Evolutionary conservation across 1,140 invertebrate genomes (phyloP), one percentile per base, ranked within the genome.

Genomic region (Bombus consobrinus): DNA sequence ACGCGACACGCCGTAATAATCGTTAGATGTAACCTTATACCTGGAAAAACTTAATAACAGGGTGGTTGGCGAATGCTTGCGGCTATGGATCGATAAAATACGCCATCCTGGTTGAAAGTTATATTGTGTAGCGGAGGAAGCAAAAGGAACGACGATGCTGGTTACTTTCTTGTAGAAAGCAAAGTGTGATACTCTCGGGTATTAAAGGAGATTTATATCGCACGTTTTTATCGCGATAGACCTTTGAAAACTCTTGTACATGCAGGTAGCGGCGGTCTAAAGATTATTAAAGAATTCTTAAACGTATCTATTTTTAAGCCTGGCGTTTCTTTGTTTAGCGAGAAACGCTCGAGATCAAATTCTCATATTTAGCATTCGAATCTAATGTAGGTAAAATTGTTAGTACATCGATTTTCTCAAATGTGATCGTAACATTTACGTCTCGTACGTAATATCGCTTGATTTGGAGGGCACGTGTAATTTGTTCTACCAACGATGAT

Each of bases 81-180:
- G 83, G 83, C 75, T 59, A 22, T 68, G 68, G 77, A 85, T 85
- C 83, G 28, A 85, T 85, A 85, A 83, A 83, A 53, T 66, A 43
- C 73, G 73, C 57, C 37, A 25, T 34, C 34, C 34, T 57, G 32
- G 34, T 34, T 41, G 41, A 74, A 68, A 53, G 64, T 80, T 37
- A 10, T 69, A 47, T 43, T 34, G 41, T 47, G 39, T 28, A 34
- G 59, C 0, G n/a, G 59, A 1, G 37, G 47, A 32, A 25, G 53
- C 6, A 41, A 64, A 41, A 78, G 28, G 75, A 43, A 59, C 47
- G 73, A 25, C 32, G 22, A n/a, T 8, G 43, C 18, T 32, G 75
- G 39, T 78, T 41, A 41, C 59, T 62, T 12, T 41, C 75, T 43
- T 43, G 75, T 41, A 64, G 57, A 78, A 64, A 78, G 57, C 75